These are phyloP conservation scores for Glomeris marginata DNA, from an alignment of 2,888 invertebrate genomes.

Conservation along the genomic window DNA sequence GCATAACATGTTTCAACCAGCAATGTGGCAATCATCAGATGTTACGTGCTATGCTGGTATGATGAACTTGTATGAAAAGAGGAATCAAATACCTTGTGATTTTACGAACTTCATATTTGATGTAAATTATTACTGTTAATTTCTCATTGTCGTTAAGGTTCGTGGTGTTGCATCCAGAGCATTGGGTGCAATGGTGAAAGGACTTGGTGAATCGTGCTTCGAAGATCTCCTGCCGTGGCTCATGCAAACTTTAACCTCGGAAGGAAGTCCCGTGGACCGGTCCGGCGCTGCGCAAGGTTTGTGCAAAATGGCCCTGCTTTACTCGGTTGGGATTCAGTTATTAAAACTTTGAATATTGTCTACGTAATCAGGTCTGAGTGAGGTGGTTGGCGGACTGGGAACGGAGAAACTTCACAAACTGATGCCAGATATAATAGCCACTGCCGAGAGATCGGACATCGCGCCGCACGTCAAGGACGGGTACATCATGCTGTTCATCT, in stretches of 20 bases:
- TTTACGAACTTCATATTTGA: too few relatives aligned
- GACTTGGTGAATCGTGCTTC: slow-evolving; percentile 92
- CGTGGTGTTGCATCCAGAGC: slow-evolving; percentile 91
- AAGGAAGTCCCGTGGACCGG: slow-evolving; percentile 81
- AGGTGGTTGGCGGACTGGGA: slow-evolving; percentile 92
- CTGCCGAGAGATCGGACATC: slow-evolving; percentile 81
- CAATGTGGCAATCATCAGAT: too few relatives aligned
- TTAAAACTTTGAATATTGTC: slow-evolving; percentile 22
- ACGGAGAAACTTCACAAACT: slow-evolving; percentile 86
- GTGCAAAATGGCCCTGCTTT: slow-evolving; percentile 1
- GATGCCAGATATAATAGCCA: slow-evolving; percentile 94
- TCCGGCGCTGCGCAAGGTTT: slow-evolving; percentile 81
- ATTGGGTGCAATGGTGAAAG: slow-evolving; percentile 91
- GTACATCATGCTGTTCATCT: slow-evolving; percentile 99
- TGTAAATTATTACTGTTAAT: too few relatives aligned
- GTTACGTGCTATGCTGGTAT: too few relatives aligned
- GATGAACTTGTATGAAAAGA: too few relatives aligned
- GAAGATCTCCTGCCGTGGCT: slow-evolving; percentile 96
- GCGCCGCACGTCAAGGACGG: slow-evolving; percentile 97
- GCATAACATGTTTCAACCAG: too few relatives aligned
- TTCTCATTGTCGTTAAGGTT: slow-evolving; percentile 46
- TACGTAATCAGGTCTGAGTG: slow-evolving; percentile 51
- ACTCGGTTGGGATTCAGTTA: slow-evolving; percentile 17
- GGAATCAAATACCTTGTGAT: too few relatives aligned
- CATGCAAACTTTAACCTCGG: slow-evolving; percentile 93